Base-by-base conservation (phyloP, 2,113 vertebrate species). In the Lethenteron reissneri region DNA sequence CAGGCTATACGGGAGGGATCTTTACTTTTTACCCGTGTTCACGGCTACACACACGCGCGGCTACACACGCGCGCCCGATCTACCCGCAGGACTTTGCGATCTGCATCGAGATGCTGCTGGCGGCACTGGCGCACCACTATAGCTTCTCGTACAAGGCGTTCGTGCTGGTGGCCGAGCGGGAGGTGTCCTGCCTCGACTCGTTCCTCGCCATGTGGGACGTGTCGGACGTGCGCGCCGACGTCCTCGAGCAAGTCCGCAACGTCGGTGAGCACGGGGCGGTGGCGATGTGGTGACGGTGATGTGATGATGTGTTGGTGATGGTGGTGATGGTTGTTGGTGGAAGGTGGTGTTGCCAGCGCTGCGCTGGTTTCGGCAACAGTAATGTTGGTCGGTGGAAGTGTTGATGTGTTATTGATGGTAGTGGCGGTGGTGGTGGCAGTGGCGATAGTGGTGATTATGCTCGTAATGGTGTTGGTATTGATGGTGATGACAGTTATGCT, bases 171-270 rank as follows among this genome's bases (percentile, higher is more conserved):
- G 87, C 88, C 14, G 91, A 96, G 76, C 9, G 25, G n/a, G 90
- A 99, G 70, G 90, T 85, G 14, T 97, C 94, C 0, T 99, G 92
- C 78, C 95, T 99, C 19, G 89, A 95, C 78, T 97, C 92, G 9
- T 99, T 99, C 74, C 82, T 92, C 78, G 94, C 94, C 13, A 99
- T 97, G 94, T 99, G 90, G 92, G 94, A 99, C 78, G 81, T 97
- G 75, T 97, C 91, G 19, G 94, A 99, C 72, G 82, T 97, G 74
- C 83, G 87, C 77, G 89, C 89, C 70, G 92, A 99, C 75, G 89
- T 97, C 79, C 88, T 89, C 0, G 92, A 99, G 78, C 94, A 99
- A 84, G 90, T 97, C 74, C 87, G 90, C 74, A 91, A 95, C 74
- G 92, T 96, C 56, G 92, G 94, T 97, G 79, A 84, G 94, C 82